Evolutionary conservation across 2,797 vertebrate species (phyloP), one percentile per base, ranked within the genome.

Genomic region (Pterois miles): DNA sequence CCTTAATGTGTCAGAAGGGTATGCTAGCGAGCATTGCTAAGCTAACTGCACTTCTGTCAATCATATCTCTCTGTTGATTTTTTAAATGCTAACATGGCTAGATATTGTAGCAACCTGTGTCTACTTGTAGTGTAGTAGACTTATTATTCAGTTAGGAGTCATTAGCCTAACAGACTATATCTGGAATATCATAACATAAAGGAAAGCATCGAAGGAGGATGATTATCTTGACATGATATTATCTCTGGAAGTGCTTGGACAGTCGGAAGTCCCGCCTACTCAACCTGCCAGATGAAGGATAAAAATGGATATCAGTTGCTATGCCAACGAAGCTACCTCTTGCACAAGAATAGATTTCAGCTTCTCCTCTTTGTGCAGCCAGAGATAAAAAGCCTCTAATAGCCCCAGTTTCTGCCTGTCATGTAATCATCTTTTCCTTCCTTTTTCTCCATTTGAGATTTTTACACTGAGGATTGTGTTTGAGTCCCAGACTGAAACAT

Each of bases 261-360:
- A 73, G 10, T 31, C 65, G 75, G 87, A 88, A 80, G 80, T 85
- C 81, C 85, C 89, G 76, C 88, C 85, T 8, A 66, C 83, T 76
- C 83, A 27, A 25, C 11, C 23, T 59, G 64, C 73, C 66, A 73
- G 73, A 81, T 50, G 36, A 52, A 64, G 84, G 81, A 87, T 88
- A 89, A 86, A 92, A 89, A 85, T 82, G 88, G 89, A 87, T 75
- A 57, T 78, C 80, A 85, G 92, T 94, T 93, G 81, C 91, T 67
- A 91, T 85, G 89, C 84, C 90, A 83, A 92, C 90, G 29, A 85
- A 75, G 54, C 89, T 52, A 76, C 80, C 89, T 83, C 76, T 36
- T 72, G 78, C 81, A 82, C 87, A 74, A 72, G 84, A 90, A 90
- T 85, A 90, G 87, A 88, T 84, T 43, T 50, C n/a, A 78, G 82